phyloP scores from a whole-genome alignment of 1,140 invertebrate species.

The Bombus soroeensis region DNA sequence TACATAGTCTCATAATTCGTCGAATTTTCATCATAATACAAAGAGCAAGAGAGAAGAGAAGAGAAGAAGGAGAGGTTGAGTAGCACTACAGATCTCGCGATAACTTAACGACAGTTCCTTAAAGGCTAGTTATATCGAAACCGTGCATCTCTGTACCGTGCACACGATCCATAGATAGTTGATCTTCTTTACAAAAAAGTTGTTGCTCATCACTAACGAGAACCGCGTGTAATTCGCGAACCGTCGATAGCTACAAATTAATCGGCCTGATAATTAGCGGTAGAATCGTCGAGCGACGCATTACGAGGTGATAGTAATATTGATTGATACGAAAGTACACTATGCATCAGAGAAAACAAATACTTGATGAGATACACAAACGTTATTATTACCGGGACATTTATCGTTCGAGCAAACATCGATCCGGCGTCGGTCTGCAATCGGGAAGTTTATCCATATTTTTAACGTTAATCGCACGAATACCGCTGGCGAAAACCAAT shows the following conservation, averaged over 20 bases:
- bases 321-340: not conserved
- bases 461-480: conserved; percentile 41
- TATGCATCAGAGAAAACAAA: not conserved
- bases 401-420: conserved; percentile 16
- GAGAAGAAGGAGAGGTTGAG: not conserved
- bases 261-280: conserved; percentile 11
- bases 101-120: conserved; percentile 65
- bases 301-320: not conserved
- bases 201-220: too few species aligned
- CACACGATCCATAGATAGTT: conserved; percentile 22
- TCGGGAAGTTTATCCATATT: not conserved
- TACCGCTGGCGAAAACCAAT: not conserved
- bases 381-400: conserved; percentile 6
- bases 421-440: not conserved
- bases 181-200: not conserved
- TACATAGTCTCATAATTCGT: too few species aligned
- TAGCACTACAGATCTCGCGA: conserved; percentile 54
- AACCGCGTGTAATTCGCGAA: not conserved
- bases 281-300: not conserved
- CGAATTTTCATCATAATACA: too few species aligned
- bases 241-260: not conserved
- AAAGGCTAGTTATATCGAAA: conserved; percentile 51
- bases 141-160: conserved; percentile 26
- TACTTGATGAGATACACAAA: not conserved
- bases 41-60: too few species aligned